Base-by-base conservation (phyloP, 2,888 invertebrate genomes). In the Volucella inflata region DNA sequence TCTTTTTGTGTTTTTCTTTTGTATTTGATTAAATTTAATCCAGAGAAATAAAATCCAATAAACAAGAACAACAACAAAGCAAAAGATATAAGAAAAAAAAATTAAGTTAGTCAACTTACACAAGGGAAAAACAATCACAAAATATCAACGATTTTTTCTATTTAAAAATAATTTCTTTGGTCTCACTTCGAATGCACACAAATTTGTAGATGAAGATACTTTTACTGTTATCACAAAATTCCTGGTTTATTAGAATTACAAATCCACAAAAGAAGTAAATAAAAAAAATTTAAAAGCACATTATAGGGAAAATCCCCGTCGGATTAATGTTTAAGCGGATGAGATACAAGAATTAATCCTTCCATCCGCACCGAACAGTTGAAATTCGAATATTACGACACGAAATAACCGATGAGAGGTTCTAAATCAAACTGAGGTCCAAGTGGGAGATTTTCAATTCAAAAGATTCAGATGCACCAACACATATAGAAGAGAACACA, bases 401-500 rank as follows among this genome's bases (percentile, higher is more conserved):
- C 84, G 85, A 81, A 77, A 62, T 44, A 71, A 76, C 76, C 85
- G 81, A 67, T 76, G 2, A 76, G 81, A 81, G 81, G 76, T 77
- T 85, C 85, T 72, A 77, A 77, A 68, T 77, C 77, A 81, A 85
- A 85, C 85, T 85, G 81, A 72, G 72, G 76, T 77, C 72, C 76
- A 70, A 55, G 38, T 46, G 44, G 51, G 44, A 36, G 50, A 21
- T 36, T 44, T 53, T 40, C 10, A 14, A 60, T 85, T 30, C 60
- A 62, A 60, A 51, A 44, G 17, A 44, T 30, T 30, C 6, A 68
- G 68, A 81, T 48, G 65, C 75, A 67, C 59, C 65, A 59, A 60
- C 48, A 59, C 38, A 38, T n/a, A 14, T 16, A 40, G 36, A 40
- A 6, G 1, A 6, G 6, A 30, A 21, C 2, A 1, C 6, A 4